Evolutionary conservation across 2,113 vertebrate genomes (phyloP), one percentile per base, ranked within the genome.

Genomic region (Hippocampus abdominalis): DNA sequence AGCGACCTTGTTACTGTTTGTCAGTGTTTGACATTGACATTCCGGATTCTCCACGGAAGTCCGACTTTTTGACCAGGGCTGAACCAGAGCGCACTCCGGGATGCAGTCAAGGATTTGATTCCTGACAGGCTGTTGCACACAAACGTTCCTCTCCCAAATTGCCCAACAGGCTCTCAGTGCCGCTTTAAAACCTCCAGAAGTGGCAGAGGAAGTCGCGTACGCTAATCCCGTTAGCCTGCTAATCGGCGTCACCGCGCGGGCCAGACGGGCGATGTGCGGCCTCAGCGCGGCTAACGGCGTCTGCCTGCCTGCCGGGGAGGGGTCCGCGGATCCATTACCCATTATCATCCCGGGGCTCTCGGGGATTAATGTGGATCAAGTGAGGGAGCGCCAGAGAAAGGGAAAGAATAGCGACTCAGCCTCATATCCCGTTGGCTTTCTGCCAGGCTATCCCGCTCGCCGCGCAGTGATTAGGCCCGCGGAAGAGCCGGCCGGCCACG

Each of bases 361-460:
- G 72, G 71, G 84, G 84, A 86, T 86, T 87, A 83, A 71, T 77
- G 78, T 77, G 78, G 80, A 81, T 81, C 68, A 80, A 82, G 69
- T 66, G 60, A 75, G 68, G 12, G 75, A 74, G 69, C 39, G 70
- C 66, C 44, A 59, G 69, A 66, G 71, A 75, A 74, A 72, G 44
- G 66, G 21, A 66, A 75, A 85, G 74, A 78, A 81, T 62, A 59
- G 49, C 53, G 84, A 78, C 69, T 83, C 77, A 77, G 80, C 73
- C 29, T 74, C 62, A 68, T 79, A 80, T 83, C 79, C 72, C 59
- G 66, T 54, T 77, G 79, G 73, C 66, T 80, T 74, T 70, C 77
- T 36, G 60, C 79, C 67, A 68, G 12, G 66, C 72, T 69, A 74
- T 79, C 70, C 68, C 71, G 57, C 73, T 76, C 74, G 3, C 15